Base-by-base conservation (phyloP, 37 sponge, comb jelly and placozoan genomes). In the Eunapius fragilis region DNA sequence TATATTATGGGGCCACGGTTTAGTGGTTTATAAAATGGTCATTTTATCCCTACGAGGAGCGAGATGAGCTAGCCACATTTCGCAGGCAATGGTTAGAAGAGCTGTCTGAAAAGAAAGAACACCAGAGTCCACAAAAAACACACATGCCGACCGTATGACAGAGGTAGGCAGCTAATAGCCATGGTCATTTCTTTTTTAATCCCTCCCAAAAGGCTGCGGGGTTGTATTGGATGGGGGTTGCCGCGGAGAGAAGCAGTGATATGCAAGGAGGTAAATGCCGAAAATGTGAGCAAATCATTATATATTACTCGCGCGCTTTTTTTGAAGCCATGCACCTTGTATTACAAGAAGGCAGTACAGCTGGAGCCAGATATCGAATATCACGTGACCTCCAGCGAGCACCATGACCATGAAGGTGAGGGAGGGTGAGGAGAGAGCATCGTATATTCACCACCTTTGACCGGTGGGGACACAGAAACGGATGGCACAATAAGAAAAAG, bases 331-430 rank as follows among this genome's bases (percentile, higher is more conserved):
- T n/a, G n/a, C n/a, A n/a, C 93, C 36, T 25, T 84, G 80, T 92
- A 81, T 74, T 95, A 95, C 67, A 80, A 89, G 25, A 88, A 92
- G 48, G 96, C 96, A 22, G 79, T 89, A 47, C 93, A 95, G 49
- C 69, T 95, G 78, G 93, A 85, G 9, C 96, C 96, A 22, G 93
- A 92, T 70, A 85, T 95, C 36, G 96, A 95, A 36, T 72, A 67
- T 23, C 76, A 37, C 58, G 58, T 58, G 58, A 58, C 58, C 14
- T 58, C 58, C 14, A 17, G 58, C 14, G 58, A 58, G 1, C 58
- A 58, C 14, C 17, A 58, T 19, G 41, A n/a, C n/a, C n/a, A 41
- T 3, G 41, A 41, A 41, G 41, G 41, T 41, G 41, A 41, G 41
- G 6, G 6, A 6, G 41, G 41, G 41, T 9, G 6, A 41, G 6